Evolutionary conservation across 2,113 vertebrate genomes (phyloP).

Genomic region (Pelusios castaneus): DNA sequence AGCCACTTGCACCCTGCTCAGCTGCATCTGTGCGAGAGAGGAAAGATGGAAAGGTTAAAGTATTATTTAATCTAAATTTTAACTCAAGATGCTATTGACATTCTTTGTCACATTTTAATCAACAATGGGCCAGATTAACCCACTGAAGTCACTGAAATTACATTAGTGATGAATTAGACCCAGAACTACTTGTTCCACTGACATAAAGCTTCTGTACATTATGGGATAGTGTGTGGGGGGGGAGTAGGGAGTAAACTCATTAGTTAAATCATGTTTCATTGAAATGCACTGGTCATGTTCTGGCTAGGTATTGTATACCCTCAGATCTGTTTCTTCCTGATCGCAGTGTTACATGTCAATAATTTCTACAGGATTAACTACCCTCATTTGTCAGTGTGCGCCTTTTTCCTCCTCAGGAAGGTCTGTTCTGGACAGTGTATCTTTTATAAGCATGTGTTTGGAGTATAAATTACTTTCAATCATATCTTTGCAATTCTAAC

Average conservation of each 20-base stretch:
- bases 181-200: not conserved
- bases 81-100: not conserved
- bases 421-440: not conserved
- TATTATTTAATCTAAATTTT: not conserved
- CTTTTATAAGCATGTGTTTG: conserved; percentile 61
- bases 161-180: not conserved
- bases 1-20: not conserved
- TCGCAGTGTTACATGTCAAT: conserved; percentile 39
- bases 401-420: conserved; percentile 52
- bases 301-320: not conserved
- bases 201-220: not conserved
- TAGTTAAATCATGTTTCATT: not conserved
- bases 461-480: conserved; percentile 73
- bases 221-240: not conserved
- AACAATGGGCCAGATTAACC: not conserved
- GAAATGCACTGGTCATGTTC: not conserved
- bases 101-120: not conserved
- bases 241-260: not conserved
- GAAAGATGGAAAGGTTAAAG: not conserved
- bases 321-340: conserved; percentile 1
- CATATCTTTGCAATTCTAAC: conserved; percentile 69
- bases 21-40: not conserved
- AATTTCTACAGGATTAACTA: conserved; percentile 59
- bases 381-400: conserved; percentile 30
- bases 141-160: not conserved